Evolutionary conservation across 2,797 vertebrate species (phyloP).

Genomic region (Vultur gryphus): DNA sequence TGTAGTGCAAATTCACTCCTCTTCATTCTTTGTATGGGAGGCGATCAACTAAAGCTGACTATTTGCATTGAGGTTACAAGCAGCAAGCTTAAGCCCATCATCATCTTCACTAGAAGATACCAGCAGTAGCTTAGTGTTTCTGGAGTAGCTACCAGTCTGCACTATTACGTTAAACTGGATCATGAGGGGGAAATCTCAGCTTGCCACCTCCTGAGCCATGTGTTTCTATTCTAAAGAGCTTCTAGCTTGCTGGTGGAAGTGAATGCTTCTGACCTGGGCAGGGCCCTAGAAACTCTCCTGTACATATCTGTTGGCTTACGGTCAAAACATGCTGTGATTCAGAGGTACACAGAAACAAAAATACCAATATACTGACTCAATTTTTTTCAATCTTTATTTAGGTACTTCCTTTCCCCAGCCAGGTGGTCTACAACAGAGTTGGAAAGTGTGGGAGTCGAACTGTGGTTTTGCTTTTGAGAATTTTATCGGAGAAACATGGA

Average conservation of each 20-base stretch:
- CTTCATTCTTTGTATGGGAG: neutral
- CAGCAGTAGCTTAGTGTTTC: neutral
- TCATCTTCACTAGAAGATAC: neutral
- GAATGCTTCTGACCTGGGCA: neutral
- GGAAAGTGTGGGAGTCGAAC: slow-evolving; percentile 98
- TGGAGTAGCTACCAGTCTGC: neutral
- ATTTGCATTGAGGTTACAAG: neutral
- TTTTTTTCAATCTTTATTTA: slow-evolving; percentile 49
- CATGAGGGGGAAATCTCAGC: neutral
- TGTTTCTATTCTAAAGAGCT: neutral
- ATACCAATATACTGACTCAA: neutral
- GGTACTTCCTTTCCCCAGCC: slow-evolving; percentile 94
- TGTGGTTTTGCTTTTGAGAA: slow-evolving; percentile 90
- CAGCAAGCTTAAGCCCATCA: neutral
- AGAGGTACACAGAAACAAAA: neutral
- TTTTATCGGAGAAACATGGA: slow-evolving; percentile 91
- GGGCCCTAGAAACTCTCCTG: neutral
- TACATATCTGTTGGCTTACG: neutral
- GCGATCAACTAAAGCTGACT: neutral
- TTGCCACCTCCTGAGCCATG: neutral
- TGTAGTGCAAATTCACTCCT: neutral
- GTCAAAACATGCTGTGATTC: neutral
- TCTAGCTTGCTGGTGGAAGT: neutral
- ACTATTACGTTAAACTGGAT: neutral
- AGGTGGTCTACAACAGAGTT: slow-evolving; percentile 98